These are phyloP conservation scores for Hemaris fuciformis DNA, from an alignment of 2,888 invertebrate species.

Conservation along the genomic window DNA sequence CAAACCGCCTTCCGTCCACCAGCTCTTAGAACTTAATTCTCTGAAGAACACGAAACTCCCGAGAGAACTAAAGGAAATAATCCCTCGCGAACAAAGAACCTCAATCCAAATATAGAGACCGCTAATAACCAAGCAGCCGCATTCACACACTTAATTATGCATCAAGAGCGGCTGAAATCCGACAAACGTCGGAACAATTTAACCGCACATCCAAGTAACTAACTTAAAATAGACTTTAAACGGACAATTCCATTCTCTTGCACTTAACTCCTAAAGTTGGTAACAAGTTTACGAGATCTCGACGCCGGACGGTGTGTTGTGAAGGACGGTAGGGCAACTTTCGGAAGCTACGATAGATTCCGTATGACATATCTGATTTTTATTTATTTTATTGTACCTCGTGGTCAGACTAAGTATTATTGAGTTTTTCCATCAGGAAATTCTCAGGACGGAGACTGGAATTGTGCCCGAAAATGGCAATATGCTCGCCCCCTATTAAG, in stretches of 20 bases:
- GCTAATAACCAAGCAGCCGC: not conserved
- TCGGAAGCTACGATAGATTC: too few relatives aligned
- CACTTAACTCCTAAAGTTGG: conserved; percentile 38
- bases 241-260: conserved; percentile 30
- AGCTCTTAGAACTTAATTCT: not conserved
- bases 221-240: conserved; percentile 37
- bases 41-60: too few relatives aligned
- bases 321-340: conserved; percentile 2
- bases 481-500: too few relatives aligned
- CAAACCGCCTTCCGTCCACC: too few relatives aligned
- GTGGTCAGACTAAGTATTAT: too few relatives aligned
- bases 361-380: too few relatives aligned
- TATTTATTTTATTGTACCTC: too few relatives aligned
- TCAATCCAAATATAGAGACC: not conserved
- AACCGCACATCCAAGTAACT: conserved; percentile 19
- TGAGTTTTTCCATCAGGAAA: too few relatives aligned
- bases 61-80: too few relatives aligned
- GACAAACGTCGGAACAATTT: conserved; percentile 27
- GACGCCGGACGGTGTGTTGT: conserved; percentile 20
- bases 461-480: too few relatives aligned
- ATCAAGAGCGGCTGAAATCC: not conserved
- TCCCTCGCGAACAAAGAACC: too few relatives aligned
- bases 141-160: not conserved
- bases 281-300: conserved; percentile 47
- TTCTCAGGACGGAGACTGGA: too few relatives aligned